Base-by-base conservation (phyloP, 2,113 vertebrate genomes). In the Progne subis region DNA sequence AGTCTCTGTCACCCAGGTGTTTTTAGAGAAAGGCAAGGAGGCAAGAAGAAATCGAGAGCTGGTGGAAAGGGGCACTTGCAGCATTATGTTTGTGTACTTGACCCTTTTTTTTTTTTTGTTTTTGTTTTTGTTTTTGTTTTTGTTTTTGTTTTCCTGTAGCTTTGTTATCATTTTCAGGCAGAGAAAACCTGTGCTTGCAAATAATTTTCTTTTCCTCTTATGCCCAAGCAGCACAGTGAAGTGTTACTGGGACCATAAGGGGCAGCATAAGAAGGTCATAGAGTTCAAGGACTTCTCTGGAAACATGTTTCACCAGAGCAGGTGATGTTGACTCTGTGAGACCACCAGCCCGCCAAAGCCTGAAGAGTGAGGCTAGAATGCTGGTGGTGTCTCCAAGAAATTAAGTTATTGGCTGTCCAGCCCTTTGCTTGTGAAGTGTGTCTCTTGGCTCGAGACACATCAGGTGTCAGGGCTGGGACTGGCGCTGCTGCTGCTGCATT, bases 291-390 rank as follows among this genome's bases (percentile, higher is more conserved):
- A 64, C 49, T 18, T 59, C 19, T 80, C 39, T 43, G 59, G 18
- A 31, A 63, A 16, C 14, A 1, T 6, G 12, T 47, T 3, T 77
- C 37, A 37, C 76, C 1, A 0, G 70, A 60, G 32, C 1, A 1
- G 11, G 3, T 24, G 18, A 8, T 11, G 16, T 17, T 43, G 55
- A 29, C 5, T 3, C 47, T 56, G 14, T 59, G 75, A 56, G n/a
- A 20, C n/a, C 19, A 43, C 12, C 23, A 69, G 47, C 37, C 31
- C 18, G 59, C 32, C 6, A 41, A 46, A 77, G 34, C 47, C 32
- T 70, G 17, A 74, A 50, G 29, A 32, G 4, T 4, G 39, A 86
- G 20, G 29, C 44, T 81, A 77, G 79, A 90, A 88, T 29, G 23
- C n/a, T 29, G 6, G 2, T 24, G 5, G 19, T 70, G 24, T 47